Conservation (phyloP, 2,888 invertebrate genomes). For the Oligia latruncula region DNA sequence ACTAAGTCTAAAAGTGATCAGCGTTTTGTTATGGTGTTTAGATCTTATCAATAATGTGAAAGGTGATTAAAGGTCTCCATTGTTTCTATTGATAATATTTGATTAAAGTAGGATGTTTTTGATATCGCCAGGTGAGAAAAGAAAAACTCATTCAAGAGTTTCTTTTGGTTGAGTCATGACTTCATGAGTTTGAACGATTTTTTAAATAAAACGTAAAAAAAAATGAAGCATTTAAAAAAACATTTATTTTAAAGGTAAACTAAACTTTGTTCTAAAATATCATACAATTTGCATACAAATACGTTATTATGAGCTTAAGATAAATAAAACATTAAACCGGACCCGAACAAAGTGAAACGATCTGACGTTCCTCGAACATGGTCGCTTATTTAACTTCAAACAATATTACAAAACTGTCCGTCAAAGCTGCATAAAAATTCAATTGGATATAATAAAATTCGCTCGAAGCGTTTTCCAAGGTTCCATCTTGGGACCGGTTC, state of each 20-base stretch:
- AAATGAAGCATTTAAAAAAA: not conserved
- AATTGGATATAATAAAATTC: slow-evolving; percentile 51
- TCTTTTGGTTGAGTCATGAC: not conserved
- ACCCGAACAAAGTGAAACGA: no score
- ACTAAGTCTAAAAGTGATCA: not conserved
- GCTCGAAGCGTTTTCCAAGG: slow-evolving; percentile 62
- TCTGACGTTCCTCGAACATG: slow-evolving; percentile 10
- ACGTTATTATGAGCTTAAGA: slow-evolving; percentile 14
- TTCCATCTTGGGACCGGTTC: slow-evolving; percentile 63
- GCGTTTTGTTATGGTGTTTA: not conserved
- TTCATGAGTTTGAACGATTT: not conserved
- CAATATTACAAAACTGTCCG: slow-evolving; percentile 47
- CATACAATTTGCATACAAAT: slow-evolving; percentile 29
- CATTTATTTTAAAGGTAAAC: not conserved
- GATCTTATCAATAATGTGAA: slow-evolving; percentile 5
- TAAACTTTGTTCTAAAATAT: not conserved
- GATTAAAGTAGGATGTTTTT: slow-evolving; percentile 20
- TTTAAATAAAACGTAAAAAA: not conserved
- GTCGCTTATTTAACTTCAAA: slow-evolving; percentile 36
- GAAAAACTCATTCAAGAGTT: not conserved
- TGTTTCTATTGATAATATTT: slow-evolving; percentile 24
- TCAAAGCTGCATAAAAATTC: slow-evolving; percentile 53
- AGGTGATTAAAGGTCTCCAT: not conserved
- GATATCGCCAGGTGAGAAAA: slow-evolving; percentile 10
- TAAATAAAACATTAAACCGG: slow-evolving; percentile 15